A percentile compares a stretch with the other conserved stretches of the same genome.
Conservation (phyloP, 2,888 invertebrate genomes). For the Napeogenes inachia region DNA sequence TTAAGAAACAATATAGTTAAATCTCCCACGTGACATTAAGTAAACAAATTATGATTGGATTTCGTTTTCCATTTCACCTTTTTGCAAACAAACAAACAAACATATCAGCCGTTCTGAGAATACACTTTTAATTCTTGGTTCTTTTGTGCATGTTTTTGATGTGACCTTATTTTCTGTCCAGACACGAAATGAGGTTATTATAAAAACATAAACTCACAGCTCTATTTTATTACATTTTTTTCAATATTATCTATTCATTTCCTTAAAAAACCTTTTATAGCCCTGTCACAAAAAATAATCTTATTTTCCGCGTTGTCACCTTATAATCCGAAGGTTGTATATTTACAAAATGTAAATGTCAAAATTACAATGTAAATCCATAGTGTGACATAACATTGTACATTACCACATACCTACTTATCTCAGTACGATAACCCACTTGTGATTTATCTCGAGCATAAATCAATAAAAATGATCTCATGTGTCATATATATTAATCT, state of each 20-base stretch:
- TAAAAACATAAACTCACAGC: no score
- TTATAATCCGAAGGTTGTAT: no score
- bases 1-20: conserved; percentile 20
- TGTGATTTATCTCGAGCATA: conserved; percentile 22
- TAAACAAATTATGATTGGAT: conserved; percentile 23
- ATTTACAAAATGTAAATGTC: neutral
- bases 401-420: conserved; percentile 7
- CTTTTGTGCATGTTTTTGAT: neutral
- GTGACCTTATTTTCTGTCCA: no score
- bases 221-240: no score
- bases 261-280: no score
- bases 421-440: conserved; percentile 25
- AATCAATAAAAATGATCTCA: conserved; percentile 15
- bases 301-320: no score
- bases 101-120: conserved; percentile 8
- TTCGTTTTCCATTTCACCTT: conserved; percentile 26
- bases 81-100: conserved; percentile 16
- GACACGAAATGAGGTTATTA: no score
- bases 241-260: no score
- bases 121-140: conserved; percentile 11
- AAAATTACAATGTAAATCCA: neutral
- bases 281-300: no score
- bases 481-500: neutral
- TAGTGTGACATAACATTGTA: neutral
- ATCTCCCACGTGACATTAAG: conserved; percentile 22